Percentiles rank a stretch among this genome's conserved stretches.
Evolutionary conservation across 1,140 invertebrate genomes (phyloP).

Genomic region (Drosophila sechellia): DNA sequence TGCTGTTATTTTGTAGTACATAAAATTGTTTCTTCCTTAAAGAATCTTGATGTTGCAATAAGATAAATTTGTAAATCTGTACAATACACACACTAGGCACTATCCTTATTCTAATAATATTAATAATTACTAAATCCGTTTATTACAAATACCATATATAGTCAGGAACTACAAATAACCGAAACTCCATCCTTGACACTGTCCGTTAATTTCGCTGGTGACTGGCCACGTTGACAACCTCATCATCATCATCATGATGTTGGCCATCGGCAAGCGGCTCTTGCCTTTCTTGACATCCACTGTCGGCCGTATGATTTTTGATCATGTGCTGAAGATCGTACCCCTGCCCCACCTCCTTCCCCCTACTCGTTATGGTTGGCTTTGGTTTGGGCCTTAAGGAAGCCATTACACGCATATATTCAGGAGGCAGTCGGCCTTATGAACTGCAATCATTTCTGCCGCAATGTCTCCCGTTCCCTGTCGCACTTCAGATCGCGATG

Average conservation of each 20-base stretch:
- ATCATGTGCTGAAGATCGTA: slow-evolving; percentile 49
- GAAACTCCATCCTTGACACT: slow-evolving; percentile 14
- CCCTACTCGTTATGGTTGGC: neutral
- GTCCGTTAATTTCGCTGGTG: slow-evolving; percentile 3
- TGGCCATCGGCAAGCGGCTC: slow-evolving; percentile 44
- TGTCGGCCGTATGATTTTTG: slow-evolving; percentile 68
- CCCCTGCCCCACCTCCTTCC: slow-evolving; percentile 4
- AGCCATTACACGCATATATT: slow-evolving; percentile 81
- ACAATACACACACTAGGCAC: too few relatives aligned
- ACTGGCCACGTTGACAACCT: slow-evolving; percentile 47
- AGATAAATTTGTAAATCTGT: too few relatives aligned
- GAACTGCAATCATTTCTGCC: slow-evolving; percentile 68
- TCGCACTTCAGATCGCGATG: slow-evolving; percentile 12
- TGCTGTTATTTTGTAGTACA: too few relatives aligned
- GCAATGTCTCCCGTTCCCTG: slow-evolving; percentile 28
- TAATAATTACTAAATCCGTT: too few relatives aligned
- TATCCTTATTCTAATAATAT: too few relatives aligned
- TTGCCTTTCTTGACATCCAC: slow-evolving; percentile 41
- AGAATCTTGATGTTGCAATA: too few relatives aligned
- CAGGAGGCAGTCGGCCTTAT: slow-evolving; percentile 50
- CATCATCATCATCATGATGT: slow-evolving; percentile 47
- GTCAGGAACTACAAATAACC: neutral
- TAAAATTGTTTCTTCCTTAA: too few relatives aligned
- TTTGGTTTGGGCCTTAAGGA: slow-evolving; percentile 71
- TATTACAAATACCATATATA: too few relatives aligned